These are phyloP conservation scores for Steinernema scapterisci DNA, from an alignment of 2,888 invertebrate species.

Conservation along the genomic window DNA sequence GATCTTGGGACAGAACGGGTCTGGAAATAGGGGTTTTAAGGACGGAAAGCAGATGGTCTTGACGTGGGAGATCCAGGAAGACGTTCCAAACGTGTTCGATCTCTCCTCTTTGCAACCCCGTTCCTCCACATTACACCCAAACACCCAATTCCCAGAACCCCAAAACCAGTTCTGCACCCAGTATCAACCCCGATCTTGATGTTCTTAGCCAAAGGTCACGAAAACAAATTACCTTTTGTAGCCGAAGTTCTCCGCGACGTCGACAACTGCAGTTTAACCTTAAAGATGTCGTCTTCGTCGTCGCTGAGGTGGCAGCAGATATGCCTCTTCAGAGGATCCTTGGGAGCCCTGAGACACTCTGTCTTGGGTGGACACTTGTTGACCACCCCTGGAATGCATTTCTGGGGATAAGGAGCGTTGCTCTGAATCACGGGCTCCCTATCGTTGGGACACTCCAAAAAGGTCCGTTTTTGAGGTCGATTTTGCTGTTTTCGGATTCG, in stretches of 20 bases:
- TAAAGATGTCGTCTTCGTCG: background rate
- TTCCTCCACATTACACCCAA: background rate
- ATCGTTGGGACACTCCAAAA: slow-evolving; percentile 36
- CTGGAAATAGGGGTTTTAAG: slow-evolving; percentile 21
- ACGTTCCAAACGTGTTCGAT: background rate
- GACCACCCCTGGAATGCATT: slow-evolving; percentile 30
- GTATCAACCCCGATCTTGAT: too few species aligned
- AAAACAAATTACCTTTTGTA: slow-evolving; percentile 9
- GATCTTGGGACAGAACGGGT: slow-evolving; percentile 39
- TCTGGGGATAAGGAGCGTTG: slow-evolving; percentile 29
- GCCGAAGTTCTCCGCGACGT: background rate
- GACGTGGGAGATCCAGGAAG: too few species aligned
- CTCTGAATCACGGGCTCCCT: slow-evolving; percentile 35
- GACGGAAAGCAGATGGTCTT: too few species aligned
- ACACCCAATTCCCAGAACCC: background rate
- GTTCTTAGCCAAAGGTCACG: background rate
- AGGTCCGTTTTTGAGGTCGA: background rate
- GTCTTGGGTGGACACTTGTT: slow-evolving; percentile 35
- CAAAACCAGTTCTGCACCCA: background rate
- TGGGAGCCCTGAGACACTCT: background rate
- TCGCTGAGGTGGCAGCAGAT: background rate
- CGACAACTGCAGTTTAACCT: background rate
- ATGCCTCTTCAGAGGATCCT: background rate
- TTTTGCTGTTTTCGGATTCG: background rate
- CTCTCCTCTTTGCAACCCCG: slow-evolving; percentile 1